Conservation (phyloP, 2,888 invertebrate genomes). For the Thymelicus acteon region DNA sequence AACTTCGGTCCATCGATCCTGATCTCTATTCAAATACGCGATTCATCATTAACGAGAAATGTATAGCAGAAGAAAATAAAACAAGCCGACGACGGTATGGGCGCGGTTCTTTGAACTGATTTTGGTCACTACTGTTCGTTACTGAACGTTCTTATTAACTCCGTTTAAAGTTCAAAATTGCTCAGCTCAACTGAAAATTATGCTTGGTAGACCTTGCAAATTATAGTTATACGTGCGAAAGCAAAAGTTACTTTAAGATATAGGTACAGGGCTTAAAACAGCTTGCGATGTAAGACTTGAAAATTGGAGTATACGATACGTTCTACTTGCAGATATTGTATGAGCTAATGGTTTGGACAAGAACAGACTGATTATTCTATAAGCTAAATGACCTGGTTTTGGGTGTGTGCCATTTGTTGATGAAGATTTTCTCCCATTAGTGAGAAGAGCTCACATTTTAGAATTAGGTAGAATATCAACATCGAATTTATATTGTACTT, state of each 20-base stretch:
- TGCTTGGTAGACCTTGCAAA: not conserved
- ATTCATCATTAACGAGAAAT: conserved; percentile 72
- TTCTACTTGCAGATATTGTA: conserved; percentile 10
- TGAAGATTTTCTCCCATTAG: not conserved
- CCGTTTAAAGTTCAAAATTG: not conserved
- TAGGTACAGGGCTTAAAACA: not conserved
- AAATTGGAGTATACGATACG: conserved; percentile 9
- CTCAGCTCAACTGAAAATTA: not conserved
- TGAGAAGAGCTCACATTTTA: no score
- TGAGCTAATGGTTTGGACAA: conserved; percentile 8
- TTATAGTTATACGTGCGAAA: not conserved
- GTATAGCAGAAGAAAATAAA: conserved; percentile 62
- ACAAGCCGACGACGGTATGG: conserved; percentile 56
- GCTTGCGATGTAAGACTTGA: not conserved
- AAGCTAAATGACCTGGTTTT: not conserved
- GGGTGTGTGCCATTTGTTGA: not conserved
- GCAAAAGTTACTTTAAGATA: not conserved
- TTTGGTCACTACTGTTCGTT: not conserved
- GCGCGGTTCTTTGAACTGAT: conserved; percentile 45
- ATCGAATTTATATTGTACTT: no score
- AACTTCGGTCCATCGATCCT: conserved; percentile 43
- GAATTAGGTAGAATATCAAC: no score
- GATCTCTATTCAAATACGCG: conserved; percentile 62
- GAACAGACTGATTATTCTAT: not conserved
- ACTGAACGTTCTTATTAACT: not conserved